Evolutionary conservation across 2,888 invertebrate species (phyloP).

Genomic region (Monopis laevigella): DNA sequence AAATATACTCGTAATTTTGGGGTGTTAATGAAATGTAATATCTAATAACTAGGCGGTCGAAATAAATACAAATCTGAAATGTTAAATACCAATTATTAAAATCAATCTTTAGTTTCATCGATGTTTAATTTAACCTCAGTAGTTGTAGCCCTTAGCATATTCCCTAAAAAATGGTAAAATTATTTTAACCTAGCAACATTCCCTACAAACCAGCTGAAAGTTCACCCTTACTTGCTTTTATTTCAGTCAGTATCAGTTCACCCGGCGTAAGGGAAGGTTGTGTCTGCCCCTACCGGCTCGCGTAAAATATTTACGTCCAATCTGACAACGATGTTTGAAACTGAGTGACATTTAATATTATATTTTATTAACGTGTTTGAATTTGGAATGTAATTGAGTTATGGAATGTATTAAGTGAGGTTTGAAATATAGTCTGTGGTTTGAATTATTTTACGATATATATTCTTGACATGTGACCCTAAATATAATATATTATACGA

Average conservation of each 20-base stretch:
- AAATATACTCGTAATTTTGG: too few relatives aligned
- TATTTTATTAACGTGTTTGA: background rate
- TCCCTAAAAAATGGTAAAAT: background rate
- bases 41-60: too few relatives aligned
- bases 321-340: background rate
- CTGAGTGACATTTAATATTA: background rate
- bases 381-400: slow-evolving; percentile 2
- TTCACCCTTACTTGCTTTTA: background rate
- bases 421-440: too few relatives aligned
- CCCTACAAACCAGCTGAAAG: background rate
- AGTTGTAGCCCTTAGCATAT: too few relatives aligned
- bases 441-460: too few relatives aligned
- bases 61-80: too few relatives aligned
- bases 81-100: too few relatives aligned
- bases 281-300: background rate
- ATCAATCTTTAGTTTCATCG: background rate
- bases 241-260: background rate
- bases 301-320: slow-evolving; percentile 7
- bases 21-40: too few relatives aligned
- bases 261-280: background rate
- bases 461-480: too few relatives aligned
- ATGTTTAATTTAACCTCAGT: background rate
- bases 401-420: too few relatives aligned
- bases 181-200: background rate
- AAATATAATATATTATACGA: too few relatives aligned